phyloP scores from a whole-genome alignment of 2,113 vertebrate species.

The Tyto alba region DNA sequence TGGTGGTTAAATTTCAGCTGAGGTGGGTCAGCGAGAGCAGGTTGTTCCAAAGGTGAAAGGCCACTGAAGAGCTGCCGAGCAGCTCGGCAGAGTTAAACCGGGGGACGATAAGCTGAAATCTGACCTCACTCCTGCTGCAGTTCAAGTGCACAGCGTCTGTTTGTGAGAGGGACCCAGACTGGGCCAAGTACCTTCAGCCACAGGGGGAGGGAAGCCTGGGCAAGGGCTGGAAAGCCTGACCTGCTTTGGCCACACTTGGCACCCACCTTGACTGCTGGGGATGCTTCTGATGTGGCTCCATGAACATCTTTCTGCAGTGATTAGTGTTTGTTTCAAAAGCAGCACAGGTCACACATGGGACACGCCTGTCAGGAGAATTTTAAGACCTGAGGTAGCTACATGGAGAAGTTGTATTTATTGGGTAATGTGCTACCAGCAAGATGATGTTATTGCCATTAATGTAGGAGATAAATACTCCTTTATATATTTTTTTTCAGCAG shows the following conservation, averaged over 20 bases:
- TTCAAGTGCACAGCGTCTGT: background rate
- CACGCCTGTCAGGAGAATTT: background rate
- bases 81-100: background rate
- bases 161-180: background rate
- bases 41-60: constrained; percentile 46
- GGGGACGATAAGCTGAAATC: background rate
- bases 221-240: background rate
- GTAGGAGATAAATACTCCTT: background rate
- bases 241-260: background rate
- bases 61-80: background rate
- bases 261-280: background rate
- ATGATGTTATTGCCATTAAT: background rate
- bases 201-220: background rate
- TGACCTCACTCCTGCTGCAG: background rate
- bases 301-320: background rate
- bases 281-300: background rate
- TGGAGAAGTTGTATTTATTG: background rate
- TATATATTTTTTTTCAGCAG: background rate
- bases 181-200: background rate
- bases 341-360: background rate
- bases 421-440: background rate
- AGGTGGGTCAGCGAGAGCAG: background rate
- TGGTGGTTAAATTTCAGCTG: constrained; percentile 19
- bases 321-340: background rate
- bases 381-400: background rate